Percentiles rank a stretch among this genome's conserved stretches.
phyloP scores from a whole-genome alignment of 1,140 invertebrate species.

The Caerostris darwini region DNA sequence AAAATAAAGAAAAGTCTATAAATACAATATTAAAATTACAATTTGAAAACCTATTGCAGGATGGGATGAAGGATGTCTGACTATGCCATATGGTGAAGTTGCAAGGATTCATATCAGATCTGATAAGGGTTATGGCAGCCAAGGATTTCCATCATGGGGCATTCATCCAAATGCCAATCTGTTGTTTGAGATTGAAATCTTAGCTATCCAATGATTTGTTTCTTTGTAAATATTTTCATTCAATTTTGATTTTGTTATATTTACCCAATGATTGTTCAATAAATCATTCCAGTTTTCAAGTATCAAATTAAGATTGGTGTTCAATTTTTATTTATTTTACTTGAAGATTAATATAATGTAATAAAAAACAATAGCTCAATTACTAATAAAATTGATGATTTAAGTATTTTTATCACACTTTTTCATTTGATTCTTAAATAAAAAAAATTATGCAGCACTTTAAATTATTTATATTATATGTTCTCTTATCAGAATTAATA shows the following conservation, averaged over 20 bases:
- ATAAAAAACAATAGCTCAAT: no score
- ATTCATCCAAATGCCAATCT: conserved; percentile 66
- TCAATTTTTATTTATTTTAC: no score
- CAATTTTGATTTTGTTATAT: background rate
- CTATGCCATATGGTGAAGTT: conserved; percentile 64
- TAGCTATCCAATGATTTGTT: conserved; percentile 48
- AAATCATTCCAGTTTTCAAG: conserved; percentile 36
- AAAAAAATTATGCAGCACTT: no score
- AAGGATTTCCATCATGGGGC: conserved; percentile 73
- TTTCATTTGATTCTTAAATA: no score
- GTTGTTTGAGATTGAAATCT: conserved; percentile 69
- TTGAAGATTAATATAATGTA: no score
- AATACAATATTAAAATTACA: background rate
- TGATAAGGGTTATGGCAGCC: conserved; percentile 73
- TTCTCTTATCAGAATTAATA: no score
- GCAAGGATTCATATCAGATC: conserved; percentile 57
- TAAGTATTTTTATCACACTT: no score
- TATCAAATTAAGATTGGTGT: no score
- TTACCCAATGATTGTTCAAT: conserved; percentile 3
- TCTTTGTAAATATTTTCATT: background rate
- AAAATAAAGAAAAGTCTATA: background rate
- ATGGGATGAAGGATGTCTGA: conserved; percentile 74
- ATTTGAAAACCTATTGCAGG: conserved; percentile 21
- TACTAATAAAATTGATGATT: no score
- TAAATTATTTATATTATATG: no score